Percentiles rank a stretch among this genome's conserved stretches.
Evolutionary conservation across 2,113 vertebrate genomes (phyloP).

Genomic region (Vulpes vulpes): DNA sequence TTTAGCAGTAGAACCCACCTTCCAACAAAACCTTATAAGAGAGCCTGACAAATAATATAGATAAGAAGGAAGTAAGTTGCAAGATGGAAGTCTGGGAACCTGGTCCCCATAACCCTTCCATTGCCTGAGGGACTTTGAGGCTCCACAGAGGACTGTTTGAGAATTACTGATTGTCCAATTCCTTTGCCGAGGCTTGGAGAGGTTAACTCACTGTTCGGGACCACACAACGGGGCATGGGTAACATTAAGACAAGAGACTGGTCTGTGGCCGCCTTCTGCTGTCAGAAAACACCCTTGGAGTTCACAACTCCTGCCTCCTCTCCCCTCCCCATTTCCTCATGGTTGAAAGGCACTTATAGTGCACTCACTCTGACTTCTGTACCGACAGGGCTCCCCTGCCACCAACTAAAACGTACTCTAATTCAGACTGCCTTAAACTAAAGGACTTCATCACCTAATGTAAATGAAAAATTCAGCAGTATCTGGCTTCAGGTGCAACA

Average conservation of each 20-base stretch:
- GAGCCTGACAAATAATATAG: background rate
- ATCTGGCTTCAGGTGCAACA: background rate
- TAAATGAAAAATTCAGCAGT: background rate
- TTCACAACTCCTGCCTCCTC: background rate
- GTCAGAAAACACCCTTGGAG: no score
- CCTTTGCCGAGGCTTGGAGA: background rate
- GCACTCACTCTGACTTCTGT: background rate
- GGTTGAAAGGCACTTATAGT: background rate
- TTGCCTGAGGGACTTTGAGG: accelerated
- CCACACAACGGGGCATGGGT: background rate
- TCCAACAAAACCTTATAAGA: background rate
- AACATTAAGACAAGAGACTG: background rate
- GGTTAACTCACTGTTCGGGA: background rate
- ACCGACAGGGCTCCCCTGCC: background rate
- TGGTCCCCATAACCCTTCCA: background rate
- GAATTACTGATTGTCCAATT: background rate
- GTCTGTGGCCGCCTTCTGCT: background rate
- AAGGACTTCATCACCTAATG: background rate
- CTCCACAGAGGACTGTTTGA: background rate
- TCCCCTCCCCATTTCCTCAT: background rate
- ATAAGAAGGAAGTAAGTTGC: background rate
- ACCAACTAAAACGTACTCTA: background rate
- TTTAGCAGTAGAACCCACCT: background rate
- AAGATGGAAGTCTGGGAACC: background rate
- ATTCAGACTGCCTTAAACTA: constrained; percentile 41